phyloP scores from a whole-genome alignment of 2,797 vertebrate genomes.

The Mus minutoides region DNA sequence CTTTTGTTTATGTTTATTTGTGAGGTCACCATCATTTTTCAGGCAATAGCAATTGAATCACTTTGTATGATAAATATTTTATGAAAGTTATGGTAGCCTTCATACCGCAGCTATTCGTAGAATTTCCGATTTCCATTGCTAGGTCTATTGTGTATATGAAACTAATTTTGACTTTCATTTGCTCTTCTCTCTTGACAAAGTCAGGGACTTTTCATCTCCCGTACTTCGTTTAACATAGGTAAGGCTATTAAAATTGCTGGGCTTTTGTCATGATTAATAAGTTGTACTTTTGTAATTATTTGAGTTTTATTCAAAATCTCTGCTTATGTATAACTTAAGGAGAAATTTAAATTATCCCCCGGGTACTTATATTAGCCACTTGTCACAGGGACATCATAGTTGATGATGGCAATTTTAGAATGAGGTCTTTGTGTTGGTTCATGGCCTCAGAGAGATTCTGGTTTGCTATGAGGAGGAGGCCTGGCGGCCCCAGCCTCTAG shows the following conservation, averaged over 20 bases:
- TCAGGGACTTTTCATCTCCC: neutral
- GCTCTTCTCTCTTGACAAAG: neutral
- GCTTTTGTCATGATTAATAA: conserved; percentile 8
- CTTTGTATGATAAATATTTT: neutral
- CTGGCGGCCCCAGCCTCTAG: neutral
- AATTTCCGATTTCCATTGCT: neutral
- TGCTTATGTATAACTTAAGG: neutral
- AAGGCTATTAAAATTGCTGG: neutral
- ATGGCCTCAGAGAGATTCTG: neutral
- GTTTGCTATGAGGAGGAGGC: neutral
- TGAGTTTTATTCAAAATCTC: neutral
- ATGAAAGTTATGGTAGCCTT: neutral
- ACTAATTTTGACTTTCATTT: conserved; percentile 39
- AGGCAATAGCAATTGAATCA: neutral
- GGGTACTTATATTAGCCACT: neutral
- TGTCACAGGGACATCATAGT: neutral
- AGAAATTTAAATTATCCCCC: neutral
- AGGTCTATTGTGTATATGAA: neutral
- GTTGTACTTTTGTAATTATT: neutral
- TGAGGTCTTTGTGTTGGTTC: neutral
- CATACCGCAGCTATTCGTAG: neutral
- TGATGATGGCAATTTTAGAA: neutral
- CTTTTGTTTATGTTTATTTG: neutral
- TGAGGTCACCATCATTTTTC: neutral
- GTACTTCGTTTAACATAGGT: neutral